These are phyloP conservation scores for Alloscopus bannaensis DNA, from an alignment of 2,888 invertebrate genomes.

Conservation along the genomic window DNA sequence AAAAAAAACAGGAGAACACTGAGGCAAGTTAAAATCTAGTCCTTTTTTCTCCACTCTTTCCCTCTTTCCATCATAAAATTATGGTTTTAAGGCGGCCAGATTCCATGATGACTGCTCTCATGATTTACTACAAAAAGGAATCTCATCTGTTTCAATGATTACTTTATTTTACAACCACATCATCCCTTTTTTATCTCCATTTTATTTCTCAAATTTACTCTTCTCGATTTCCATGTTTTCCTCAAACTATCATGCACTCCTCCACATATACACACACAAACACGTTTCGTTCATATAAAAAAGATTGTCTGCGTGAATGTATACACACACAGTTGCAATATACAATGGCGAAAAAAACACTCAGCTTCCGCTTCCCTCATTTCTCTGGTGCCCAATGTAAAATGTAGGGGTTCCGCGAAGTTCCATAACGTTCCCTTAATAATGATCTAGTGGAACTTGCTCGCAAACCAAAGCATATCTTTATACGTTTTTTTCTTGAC, in stretches of 20 bases:
- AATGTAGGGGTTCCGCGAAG: too few relatives aligned
- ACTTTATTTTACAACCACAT: constrained; percentile 50
- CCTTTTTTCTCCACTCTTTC: constrained; percentile 13
- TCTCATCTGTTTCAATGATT: constrained; percentile 53
- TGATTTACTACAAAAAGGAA: constrained; percentile 40
- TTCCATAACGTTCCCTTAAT: too few relatives aligned
- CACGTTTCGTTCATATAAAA: too few relatives aligned
- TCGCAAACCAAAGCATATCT: too few relatives aligned
- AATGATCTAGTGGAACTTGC: not conserved
- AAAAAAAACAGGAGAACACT: not conserved
- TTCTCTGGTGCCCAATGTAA: too few relatives aligned
- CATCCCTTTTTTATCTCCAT: constrained; percentile 37
- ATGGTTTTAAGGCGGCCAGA: constrained; percentile 11
- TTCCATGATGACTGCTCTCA: constrained; percentile 31
- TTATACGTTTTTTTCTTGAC: too few relatives aligned
- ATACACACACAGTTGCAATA: too few relatives aligned
- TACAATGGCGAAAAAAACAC: too few relatives aligned
- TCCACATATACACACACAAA: too few relatives aligned
- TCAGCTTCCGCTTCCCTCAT: too few relatives aligned
- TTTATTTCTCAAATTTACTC: constrained; percentile 48
- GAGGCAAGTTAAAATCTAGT: constrained; percentile 4
- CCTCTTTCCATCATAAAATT: constrained; percentile 37
- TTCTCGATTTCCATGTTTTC: constrained; percentile 21
- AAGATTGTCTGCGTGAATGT: too few relatives aligned
- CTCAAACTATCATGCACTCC: too few relatives aligned